A percentile compares a stretch with the other conserved stretches of the same genome.
These are phyloP conservation scores for silkworm (Bombyx mori) DNA, from an alignment of 1,140 invertebrate species.

Conservation along the genomic window DNA sequence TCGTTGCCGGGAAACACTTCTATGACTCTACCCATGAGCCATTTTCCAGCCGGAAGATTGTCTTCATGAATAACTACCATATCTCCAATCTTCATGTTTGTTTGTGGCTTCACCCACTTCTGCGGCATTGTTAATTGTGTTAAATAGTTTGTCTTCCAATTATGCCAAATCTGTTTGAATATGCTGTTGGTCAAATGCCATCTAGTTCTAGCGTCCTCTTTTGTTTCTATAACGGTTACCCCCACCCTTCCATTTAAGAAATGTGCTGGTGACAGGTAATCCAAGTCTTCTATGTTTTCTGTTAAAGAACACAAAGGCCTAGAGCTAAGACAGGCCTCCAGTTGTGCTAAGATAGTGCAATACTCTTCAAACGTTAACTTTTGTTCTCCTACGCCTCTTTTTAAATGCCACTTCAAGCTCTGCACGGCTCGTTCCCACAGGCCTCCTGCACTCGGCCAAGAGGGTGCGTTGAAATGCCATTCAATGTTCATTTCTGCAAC, in stretches of 20 bases:
- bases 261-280: background rate
- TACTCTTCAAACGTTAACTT: background rate
- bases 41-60: conserved; percentile 13
- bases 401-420: conserved; percentile 1
- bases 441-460: background rate
- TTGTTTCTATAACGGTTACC: too few relatives aligned
- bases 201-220: too few relatives aligned
- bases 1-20: conserved; percentile 6
- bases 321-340: background rate
- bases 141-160: background rate
- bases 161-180: background rate
- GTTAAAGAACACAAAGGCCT: background rate
- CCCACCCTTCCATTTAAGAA: conserved; percentile 1
- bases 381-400: background rate
- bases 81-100: conserved; percentile 2
- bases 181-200: too few relatives aligned
- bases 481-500: conserved; percentile 1
- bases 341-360: background rate
- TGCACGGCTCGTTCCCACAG: background rate
- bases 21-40: conserved; percentile 9
- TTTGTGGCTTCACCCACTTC: background rate
- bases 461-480: background rate
- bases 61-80: conserved; percentile 15
- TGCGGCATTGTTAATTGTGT: conserved; percentile 1
- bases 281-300: background rate